Base-by-base conservation (phyloP, 2,888 invertebrate genomes). In the Hylaea fasciaria region DNA sequence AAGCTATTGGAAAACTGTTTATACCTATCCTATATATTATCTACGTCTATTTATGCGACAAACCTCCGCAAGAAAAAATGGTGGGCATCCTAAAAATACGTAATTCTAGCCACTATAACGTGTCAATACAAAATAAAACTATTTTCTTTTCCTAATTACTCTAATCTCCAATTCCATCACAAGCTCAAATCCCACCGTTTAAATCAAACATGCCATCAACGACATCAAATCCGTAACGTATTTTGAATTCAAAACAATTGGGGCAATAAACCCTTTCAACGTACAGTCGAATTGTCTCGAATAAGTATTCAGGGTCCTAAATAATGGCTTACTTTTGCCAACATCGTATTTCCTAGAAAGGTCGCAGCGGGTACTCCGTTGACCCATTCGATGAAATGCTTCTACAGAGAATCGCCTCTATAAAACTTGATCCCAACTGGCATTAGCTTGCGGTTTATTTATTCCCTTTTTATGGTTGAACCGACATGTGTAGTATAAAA, bases 391-490 rank as follows among this genome's bases (percentile, higher is more conserved):
- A 39, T 29, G 37, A 56, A 52, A 44, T 39, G 56, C 52, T 51
- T 39, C 52, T 56, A 47, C 56, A 55, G 50, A 54, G 49, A 48
- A 29, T 29, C 44, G 57, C 35, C 55, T 43, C 61, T 22, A 61
- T 61, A 62, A 61, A 62, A 62, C 56, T 57, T 57, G 61, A 62
- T 62, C 56, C 61, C 52, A 37, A 49, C 22, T 57, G 12, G 16
- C 51, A 56, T 61, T 62, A 62, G 47, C 56, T 62, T 62, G 56
- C 56, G 56, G 56, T 56, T 56, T 62, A 62, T 62, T 62, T 62
- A 62, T 62, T 44, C 56, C 14, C 40, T 62, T 62, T 62, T 62
- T 62, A 61, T 39, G 48, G 55, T 54, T 28, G 3, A 40, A 45
- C 37, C 37, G 35, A 41, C 55, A 51, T 55, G 39, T 41, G 51